These are phyloP conservation scores for Hippocampus kuda DNA, from an alignment of 2,797 vertebrate species.

Conservation along the genomic window DNA sequence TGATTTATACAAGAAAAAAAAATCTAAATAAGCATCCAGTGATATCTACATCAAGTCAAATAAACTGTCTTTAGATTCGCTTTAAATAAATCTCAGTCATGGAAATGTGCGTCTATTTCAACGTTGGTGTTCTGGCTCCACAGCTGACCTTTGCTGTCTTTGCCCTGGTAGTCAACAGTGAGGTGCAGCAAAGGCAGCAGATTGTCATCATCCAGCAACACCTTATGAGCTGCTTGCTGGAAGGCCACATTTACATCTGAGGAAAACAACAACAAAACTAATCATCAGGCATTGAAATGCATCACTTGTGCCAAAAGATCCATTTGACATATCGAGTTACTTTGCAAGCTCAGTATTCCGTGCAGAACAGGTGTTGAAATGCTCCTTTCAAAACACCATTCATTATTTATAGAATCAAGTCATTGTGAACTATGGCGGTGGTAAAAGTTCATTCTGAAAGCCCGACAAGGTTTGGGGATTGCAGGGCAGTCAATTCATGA, in stretches of 20 bases:
- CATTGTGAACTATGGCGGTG: neutral
- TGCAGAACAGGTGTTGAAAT: neutral
- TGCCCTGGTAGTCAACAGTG: conserved; percentile 89
- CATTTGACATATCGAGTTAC: neutral
- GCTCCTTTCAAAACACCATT: neutral
- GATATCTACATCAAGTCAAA: neutral
- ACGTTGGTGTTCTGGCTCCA: neutral
- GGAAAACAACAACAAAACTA: conserved; percentile 4
- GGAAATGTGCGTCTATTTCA: neutral
- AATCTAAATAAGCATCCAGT: neutral
- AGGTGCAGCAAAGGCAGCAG: conserved; percentile 91
- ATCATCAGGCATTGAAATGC: neutral
- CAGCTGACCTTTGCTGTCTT: conserved; percentile 83
- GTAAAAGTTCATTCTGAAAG: neutral
- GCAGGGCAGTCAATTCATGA: neutral
- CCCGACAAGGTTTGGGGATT: neutral
- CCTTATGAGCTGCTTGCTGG: conserved; percentile 94
- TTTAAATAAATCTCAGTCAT: neutral
- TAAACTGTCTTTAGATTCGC: neutral
- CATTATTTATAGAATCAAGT: neutral
- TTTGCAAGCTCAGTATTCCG: no score
- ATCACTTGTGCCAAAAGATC: neutral
- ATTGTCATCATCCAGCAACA: conserved; percentile 92
- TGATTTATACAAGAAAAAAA: neutral
- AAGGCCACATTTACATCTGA: conserved; percentile 96